Evolutionary conservation across 2,888 invertebrate genomes (phyloP), one percentile per base, ranked within the genome.

Genomic region (Cordilura impudica): DNA sequence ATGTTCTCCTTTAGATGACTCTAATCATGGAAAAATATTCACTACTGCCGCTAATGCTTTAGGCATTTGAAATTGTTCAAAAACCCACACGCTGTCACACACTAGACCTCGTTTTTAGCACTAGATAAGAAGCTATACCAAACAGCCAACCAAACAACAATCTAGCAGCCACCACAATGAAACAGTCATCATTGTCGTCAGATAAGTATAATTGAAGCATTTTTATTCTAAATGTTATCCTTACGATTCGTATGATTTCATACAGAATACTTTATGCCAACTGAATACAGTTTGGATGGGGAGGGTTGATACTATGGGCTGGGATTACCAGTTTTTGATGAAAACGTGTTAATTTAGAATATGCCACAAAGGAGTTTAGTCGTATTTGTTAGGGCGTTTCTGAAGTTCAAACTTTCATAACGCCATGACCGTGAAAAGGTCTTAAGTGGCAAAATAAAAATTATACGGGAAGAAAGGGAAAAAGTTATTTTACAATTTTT

Each of bases 151-250:
- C 61, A 72, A 61, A 23, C 66, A n/a, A n/a, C 19, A 39, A 21
- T 45, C 8, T 14, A 3, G 16, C 61, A 39, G 10, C 45, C 47
- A 35, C 39, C 49, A 39, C 47, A 66, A 67, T 65, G 29, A 69
- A 78, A 71, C 51, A 75, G 51, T 69, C 71, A 71, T 75, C 74
- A 79, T 82, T 79, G 78, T 78, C 81, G 80, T 73, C 65, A 76
- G 77, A 81, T 81, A 81, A 82, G 81, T 72, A 74, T 81, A 83
- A 81, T 73, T 81, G 79, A 80, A 82, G 81, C 82, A 80, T 85
- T 85, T 85, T 85, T 86, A 86, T 87, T 84, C 85, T 85, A 86
- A 85, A 84, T 85, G 83, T 84, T 85, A 78, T 77, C 73, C 70
- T 56, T 71, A 67, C 66, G 78, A 71, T 74, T 78, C 54, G 74